phyloP scores from a whole-genome alignment of 1,140 invertebrate species.

The Cephus cinctus region DNA sequence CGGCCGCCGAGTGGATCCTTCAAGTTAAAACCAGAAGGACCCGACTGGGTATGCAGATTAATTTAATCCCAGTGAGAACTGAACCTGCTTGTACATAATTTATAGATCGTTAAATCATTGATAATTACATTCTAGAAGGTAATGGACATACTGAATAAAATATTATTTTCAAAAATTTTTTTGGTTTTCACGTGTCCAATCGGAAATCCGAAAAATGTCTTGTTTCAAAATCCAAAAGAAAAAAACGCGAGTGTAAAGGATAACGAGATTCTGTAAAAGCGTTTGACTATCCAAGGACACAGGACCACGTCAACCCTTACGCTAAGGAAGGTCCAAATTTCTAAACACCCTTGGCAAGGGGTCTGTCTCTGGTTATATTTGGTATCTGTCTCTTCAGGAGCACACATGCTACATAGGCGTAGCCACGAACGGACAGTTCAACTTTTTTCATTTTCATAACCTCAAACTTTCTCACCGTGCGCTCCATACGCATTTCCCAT shows the following conservation, averaged over 20 bases:
- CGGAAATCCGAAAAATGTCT: too few relatives aligned
- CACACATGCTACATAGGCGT: slow-evolving; percentile 39
- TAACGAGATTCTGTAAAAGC: not conserved
- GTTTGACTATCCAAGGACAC: slow-evolving; percentile 7
- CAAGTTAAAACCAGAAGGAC: not conserved
- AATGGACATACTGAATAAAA: not conserved
- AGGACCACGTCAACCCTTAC: slow-evolving; percentile 30
- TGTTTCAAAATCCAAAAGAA: not conserved
- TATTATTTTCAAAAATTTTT: not conserved
- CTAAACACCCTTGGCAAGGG: slow-evolving; percentile 52
- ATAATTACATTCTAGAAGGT: not conserved
- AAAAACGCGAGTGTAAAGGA: slow-evolving; percentile 3
- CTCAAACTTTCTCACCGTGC: too few relatives aligned
- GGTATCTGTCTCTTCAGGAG: slow-evolving; percentile 42
- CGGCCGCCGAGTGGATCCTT: not conserved
- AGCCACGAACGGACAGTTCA: slow-evolving; percentile 17
- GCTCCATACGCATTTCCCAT: not conserved
- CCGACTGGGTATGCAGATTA: too few relatives aligned
- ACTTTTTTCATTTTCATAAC: too few relatives aligned
- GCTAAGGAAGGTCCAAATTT: slow-evolving; percentile 37
- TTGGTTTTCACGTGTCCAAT: too few relatives aligned
- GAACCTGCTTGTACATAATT: not conserved
- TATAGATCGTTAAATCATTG: not conserved
- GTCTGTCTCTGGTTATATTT: slow-evolving; percentile 50
- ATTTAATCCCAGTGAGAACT: not conserved